Evolutionary conservation across 1,140 invertebrate genomes (phyloP).

Genomic region (Anastrepha obliqua): DNA sequence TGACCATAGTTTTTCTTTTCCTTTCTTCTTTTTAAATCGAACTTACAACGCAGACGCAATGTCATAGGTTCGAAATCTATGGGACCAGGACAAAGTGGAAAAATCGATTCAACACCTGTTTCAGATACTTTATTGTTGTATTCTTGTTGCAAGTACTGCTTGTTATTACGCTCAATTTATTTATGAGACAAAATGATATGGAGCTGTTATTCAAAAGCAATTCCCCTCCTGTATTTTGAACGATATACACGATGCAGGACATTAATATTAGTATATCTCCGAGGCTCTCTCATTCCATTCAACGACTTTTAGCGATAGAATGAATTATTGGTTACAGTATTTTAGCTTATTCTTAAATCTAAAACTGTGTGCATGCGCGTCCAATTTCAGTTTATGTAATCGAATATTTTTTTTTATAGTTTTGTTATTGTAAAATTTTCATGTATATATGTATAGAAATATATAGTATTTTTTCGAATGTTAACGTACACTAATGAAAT

Average conservation of each 20-base stretch:
- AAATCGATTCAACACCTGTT: conserved; percentile 57
- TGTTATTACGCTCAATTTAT: conserved; percentile 56
- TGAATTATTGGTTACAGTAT: conserved; percentile 2
- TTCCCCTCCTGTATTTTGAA: conserved; percentile 57
- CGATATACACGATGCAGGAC: neutral
- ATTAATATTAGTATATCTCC: neutral
- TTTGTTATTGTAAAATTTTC: conserved; percentile 51
- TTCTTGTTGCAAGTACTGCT: conserved; percentile 55
- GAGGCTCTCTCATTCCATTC: neutral
- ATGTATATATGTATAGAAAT: neutral
- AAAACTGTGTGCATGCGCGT: neutral
- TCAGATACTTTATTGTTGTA: conserved; percentile 57
- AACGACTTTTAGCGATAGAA: neutral
- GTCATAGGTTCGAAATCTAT: conserved; percentile 53
- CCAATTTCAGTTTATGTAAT: conserved; percentile 18
- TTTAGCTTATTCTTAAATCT: conserved; percentile 39
- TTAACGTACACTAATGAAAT: neutral
- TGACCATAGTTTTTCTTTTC: conserved; percentile 53
- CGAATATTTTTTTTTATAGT: conserved; percentile 44
- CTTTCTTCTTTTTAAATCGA: conserved; percentile 49
- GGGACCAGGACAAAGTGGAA: conserved; percentile 55
- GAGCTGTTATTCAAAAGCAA: conserved; percentile 59
- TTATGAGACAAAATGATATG: conserved; percentile 58
- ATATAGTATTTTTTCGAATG: conserved; percentile 13
- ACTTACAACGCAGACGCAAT: conserved; percentile 44